phyloP scores from a whole-genome alignment of 2,797 vertebrate species.

The Acomys russatus region DNA sequence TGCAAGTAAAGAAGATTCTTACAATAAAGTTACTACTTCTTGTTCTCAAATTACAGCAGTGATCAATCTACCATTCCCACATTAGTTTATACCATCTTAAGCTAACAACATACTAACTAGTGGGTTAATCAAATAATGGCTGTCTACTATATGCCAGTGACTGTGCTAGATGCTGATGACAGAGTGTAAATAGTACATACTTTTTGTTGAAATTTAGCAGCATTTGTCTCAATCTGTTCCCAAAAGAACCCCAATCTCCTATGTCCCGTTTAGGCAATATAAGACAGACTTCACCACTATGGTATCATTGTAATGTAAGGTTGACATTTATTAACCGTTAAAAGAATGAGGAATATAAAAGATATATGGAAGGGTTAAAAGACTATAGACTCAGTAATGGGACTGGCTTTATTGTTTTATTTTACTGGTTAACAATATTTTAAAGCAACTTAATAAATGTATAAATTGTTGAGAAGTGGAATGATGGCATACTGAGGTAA shows the following conservation, averaged over 20 bases:
- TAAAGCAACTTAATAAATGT: slow-evolving; percentile 48
- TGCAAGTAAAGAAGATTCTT: slow-evolving; percentile 29
- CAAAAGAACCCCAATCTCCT: background rate
- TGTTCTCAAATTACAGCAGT: slow-evolving; percentile 40
- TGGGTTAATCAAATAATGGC: slow-evolving; percentile 53
- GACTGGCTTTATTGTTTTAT: slow-evolving; percentile 2
- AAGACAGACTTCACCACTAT: background rate
- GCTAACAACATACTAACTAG: slow-evolving; percentile 4
- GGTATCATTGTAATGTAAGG: background rate
- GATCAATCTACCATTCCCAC: background rate
- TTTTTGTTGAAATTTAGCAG: background rate
- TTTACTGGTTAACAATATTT: slow-evolving; percentile 23
- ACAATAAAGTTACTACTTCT: slow-evolving; percentile 17
- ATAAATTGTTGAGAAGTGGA: background rate
- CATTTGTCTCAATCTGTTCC: background rate
- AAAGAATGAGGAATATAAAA: slow-evolving; percentile 52
- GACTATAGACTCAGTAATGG: slow-evolving; percentile 37
- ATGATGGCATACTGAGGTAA: too few species aligned
- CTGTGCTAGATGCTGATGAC: background rate
- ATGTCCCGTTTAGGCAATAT: background rate
- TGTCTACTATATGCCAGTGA: background rate
- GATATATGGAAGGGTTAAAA: background rate
- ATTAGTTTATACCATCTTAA: slow-evolving; percentile 66
- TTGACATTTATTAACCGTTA: slow-evolving; percentile 17
- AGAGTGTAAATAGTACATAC: background rate